Conservation (phyloP, 2,888 invertebrate genomes). For the Nycteola revayana region DNA sequence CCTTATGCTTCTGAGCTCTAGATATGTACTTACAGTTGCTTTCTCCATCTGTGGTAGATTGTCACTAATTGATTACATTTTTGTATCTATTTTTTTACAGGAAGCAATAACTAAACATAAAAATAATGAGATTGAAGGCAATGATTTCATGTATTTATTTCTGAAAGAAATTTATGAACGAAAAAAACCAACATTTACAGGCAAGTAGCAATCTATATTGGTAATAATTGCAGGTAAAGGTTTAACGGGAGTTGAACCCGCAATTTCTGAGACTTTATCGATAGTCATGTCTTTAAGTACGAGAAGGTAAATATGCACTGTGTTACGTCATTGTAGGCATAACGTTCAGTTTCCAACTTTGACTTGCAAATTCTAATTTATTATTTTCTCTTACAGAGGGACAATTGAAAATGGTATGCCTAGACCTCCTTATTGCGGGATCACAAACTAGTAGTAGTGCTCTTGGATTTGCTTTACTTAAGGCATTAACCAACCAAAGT, state of each 20-base stretch:
- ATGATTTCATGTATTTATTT: constrained; percentile 85
- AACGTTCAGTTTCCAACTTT: no score
- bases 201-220: constrained; percentile 38
- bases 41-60: no score
- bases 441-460: constrained; percentile 86
- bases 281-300: no score
- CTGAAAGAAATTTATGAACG: constrained; percentile 78
- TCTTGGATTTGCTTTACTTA: constrained; percentile 82
- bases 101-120: constrained; percentile 80
- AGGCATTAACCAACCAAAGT: constrained; percentile 77
- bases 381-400: constrained; percentile 53
- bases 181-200: constrained; percentile 57
- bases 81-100: constrained; percentile 43
- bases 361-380: constrained; percentile 1
- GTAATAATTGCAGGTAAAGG: no score
- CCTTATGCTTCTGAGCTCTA: no score
- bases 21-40: no score
- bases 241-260: no score
- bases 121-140: constrained; percentile 50
- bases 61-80: no score
- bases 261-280: no score
- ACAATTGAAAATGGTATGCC: constrained; percentile 76
- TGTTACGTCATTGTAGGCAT: no score
- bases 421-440: constrained; percentile 88
- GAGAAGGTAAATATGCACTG: no score